Conservation (phyloP, 2,888 invertebrate species). For the Hyles lineata region DNA sequence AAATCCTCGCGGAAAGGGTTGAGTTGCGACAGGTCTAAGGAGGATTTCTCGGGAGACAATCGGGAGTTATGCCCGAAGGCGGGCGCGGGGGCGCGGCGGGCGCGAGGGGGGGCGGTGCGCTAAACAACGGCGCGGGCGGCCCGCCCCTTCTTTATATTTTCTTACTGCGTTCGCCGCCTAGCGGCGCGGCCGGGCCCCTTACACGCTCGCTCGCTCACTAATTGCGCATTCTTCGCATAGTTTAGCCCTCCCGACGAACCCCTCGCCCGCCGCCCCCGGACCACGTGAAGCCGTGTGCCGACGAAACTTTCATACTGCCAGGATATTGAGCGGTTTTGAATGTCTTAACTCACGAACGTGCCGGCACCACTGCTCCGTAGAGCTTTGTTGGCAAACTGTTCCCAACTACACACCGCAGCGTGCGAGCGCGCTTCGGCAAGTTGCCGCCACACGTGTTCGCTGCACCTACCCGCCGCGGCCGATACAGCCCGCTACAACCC, state of each 20-base stretch:
- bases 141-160: conserved; percentile 89
- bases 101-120: conserved; percentile 83
- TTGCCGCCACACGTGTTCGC: background rate
- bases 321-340: conserved; percentile 85
- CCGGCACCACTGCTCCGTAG: conserved; percentile 65
- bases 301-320: conserved; percentile 84
- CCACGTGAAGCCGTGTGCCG: conserved; percentile 84
- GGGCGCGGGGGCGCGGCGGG: conserved; percentile 85
- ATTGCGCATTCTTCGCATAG: conserved; percentile 99
- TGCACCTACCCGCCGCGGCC: background rate
- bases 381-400: conserved; percentile 77
- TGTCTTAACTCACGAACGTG: conserved; percentile 84
- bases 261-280: conserved; percentile 82
- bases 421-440: conserved; percentile 50
- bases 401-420: conserved; percentile 65
- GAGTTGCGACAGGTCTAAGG: conserved; percentile 81
- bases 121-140: conserved; percentile 83
- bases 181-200: conserved; percentile 86
- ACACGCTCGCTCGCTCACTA: conserved; percentile 93
- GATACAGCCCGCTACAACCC: no score
- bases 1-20: conserved; percentile 80
- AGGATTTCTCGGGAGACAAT: conserved; percentile 83
- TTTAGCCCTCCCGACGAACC: conserved; percentile 90
- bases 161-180: conserved; percentile 86
- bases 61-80: conserved; percentile 84